A percentile compares a stretch with the other conserved stretches of the same genome.
These are phyloP conservation scores for Omphaloscelis lunosa DNA, from an alignment of 2,888 invertebrate species.

Conservation along the genomic window DNA sequence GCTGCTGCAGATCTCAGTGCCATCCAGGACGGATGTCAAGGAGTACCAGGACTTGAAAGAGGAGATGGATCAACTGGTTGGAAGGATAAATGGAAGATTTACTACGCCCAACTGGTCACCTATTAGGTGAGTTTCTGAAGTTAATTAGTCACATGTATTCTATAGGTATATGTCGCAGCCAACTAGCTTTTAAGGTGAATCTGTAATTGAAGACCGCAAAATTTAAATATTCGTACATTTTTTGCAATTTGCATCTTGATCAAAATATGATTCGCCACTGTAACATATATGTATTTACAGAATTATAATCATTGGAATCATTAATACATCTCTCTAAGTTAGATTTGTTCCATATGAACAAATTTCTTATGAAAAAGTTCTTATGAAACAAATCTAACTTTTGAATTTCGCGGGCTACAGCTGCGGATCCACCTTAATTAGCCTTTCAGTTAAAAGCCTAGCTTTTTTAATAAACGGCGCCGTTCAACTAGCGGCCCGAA, in stretches of 20 bases:
- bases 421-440: background rate
- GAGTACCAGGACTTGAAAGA: slow-evolving; percentile 97
- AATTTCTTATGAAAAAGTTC: too few species aligned
- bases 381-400: too few species aligned
- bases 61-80: slow-evolving; percentile 97
- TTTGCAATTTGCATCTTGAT: too few species aligned
- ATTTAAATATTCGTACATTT: too few species aligned
- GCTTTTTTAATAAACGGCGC: background rate
- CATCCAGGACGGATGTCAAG: slow-evolving; percentile 96
- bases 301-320: too few species aligned
- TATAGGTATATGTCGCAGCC: background rate
- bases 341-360: too few species aligned
- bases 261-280: too few species aligned
- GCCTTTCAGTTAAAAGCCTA: background rate
- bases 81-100: slow-evolving; percentile 96
- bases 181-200: background rate
- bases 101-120: slow-evolving; percentile 98
- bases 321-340: too few species aligned
- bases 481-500: background rate
- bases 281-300: too few species aligned
- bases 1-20: slow-evolving; percentile 96
- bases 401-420: too few species aligned
- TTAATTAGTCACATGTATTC: background rate
- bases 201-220: too few species aligned
- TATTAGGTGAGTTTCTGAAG: slow-evolving; percentile 89